Evolutionary conservation across 2,888 invertebrate genomes (phyloP).

Genomic region (Parnassius smintheus): DNA sequence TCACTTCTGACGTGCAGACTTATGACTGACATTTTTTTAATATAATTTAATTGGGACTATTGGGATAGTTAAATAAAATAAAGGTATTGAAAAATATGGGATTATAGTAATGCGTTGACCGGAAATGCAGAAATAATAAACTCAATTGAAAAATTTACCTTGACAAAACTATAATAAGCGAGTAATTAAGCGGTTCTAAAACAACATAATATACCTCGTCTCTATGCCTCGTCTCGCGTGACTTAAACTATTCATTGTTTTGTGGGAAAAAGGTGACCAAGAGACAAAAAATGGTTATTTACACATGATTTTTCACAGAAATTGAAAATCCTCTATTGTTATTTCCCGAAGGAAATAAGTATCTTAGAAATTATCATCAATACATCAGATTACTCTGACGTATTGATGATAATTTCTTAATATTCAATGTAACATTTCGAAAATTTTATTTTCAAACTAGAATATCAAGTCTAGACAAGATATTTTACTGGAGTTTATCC

Average conservation of each 20-base stretch:
- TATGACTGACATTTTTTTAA: too few species aligned
- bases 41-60: too few species aligned
- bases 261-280: conserved; percentile 59
- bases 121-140: background rate
- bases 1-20: too few species aligned
- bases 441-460: conserved; percentile 39
- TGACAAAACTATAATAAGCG: conserved; percentile 10
- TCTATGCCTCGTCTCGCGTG: conserved; percentile 48
- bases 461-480: conserved; percentile 49
- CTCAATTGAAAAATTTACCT: conserved; percentile 24
- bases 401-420: conserved; percentile 39
- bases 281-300: conserved; percentile 56
- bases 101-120: too few species aligned
- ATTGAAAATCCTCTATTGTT: conserved; percentile 68
- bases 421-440: too few species aligned
- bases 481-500: conserved; percentile 42
- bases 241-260: conserved; percentile 49
- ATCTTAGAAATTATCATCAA: conserved; percentile 49
- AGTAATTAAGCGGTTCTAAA: conserved; percentile 27
- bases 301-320: conserved; percentile 49
- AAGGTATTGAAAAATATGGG: too few species aligned
- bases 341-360: conserved; percentile 52
- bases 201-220: conserved; percentile 10
- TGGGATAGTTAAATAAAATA: too few species aligned
- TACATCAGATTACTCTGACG: too few species aligned